These are phyloP conservation scores for Noctilio leporinus DNA, from an alignment of 2,113 vertebrate genomes.

Conservation along the genomic window DNA sequence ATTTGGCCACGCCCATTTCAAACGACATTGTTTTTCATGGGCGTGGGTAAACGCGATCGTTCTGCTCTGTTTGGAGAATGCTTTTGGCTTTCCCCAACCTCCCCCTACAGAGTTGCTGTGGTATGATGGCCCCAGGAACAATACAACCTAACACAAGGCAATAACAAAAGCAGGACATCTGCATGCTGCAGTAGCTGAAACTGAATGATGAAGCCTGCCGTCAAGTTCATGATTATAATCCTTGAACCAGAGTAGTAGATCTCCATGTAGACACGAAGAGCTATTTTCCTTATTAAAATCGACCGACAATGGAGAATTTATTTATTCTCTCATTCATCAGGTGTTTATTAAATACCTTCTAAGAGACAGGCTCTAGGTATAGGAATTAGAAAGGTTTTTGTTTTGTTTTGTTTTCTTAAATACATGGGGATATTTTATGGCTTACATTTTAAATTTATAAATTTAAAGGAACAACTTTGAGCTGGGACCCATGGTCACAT, in stretches of 20 bases:
- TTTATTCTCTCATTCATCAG: not conserved
- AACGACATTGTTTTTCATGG: not conserved
- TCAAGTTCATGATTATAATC: not conserved
- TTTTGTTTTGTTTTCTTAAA: not conserved
- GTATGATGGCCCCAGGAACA: not conserved
- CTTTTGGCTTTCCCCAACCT: not conserved
- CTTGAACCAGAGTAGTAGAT: not conserved
- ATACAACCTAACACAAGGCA: not conserved
- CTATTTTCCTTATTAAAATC: not conserved
- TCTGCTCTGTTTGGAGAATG: not conserved
- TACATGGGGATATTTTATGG: not conserved
- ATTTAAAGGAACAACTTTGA: not conserved
- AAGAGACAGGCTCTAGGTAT: not conserved
- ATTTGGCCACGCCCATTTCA: constrained; percentile 34
- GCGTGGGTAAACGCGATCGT: not conserved
- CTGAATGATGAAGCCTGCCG: not conserved
- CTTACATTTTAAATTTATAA: not conserved
- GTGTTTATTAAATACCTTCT: not conserved
- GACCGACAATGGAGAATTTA: not conserved
- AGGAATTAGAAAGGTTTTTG: not conserved
- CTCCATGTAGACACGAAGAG: not conserved
- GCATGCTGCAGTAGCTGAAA: not conserved
- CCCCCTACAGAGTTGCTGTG: not conserved
- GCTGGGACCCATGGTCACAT: not conserved
- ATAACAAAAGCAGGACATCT: not conserved